Evolutionary conservation across 2,113 vertebrate species (phyloP), one percentile per base, ranked within the genome.

Genomic region (Dendropsophus ebraccatus): DNA sequence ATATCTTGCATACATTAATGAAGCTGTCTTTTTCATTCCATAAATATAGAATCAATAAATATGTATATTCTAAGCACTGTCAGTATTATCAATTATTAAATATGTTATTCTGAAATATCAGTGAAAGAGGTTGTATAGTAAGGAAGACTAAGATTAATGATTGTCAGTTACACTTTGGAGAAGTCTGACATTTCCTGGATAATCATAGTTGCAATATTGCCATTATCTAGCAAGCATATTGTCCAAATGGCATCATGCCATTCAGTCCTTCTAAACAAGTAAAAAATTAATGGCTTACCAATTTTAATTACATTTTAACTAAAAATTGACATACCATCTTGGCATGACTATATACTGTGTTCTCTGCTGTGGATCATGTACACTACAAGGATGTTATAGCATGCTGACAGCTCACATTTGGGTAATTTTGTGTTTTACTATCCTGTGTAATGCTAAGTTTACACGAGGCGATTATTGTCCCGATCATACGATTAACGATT

Each of bases 51-150:
- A 37, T 41, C 35, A 70, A 70, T 70, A 70, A 74, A 74, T 47
- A 25, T 74, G 37, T 45, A 74, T 74, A 28, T 74, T 74, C 41
- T 14, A 1, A 74, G 16, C 41, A 49, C 41, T 74, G 72, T 49
- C 72, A 74, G 72, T 14, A 74, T n/a, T 69, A 69, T 70, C 41
- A 70, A 70, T 74, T 74, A 74, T 74, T 47, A 74, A 74, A 74
- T 41, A 74, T 47, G 72, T 74, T 25, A 74, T 74, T 74, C 72
- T 49, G 13, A 74, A 47, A 74, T 74, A 49, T 74, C 11, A 47
- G 72, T 47, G 5, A 74, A 47, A 28, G 21, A 49, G 37, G 13
- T 21, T 47, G 72, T 49, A 74, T 13, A 47, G 41, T 25, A 49
- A 47, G 41, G 21, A 74, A 74, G n/a, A 14, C 37, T 47, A 47